Evolutionary conservation across 2,113 vertebrate species (phyloP), one percentile per base, ranked within the genome.

Genomic region (Bolborhynchus lineola): DNA sequence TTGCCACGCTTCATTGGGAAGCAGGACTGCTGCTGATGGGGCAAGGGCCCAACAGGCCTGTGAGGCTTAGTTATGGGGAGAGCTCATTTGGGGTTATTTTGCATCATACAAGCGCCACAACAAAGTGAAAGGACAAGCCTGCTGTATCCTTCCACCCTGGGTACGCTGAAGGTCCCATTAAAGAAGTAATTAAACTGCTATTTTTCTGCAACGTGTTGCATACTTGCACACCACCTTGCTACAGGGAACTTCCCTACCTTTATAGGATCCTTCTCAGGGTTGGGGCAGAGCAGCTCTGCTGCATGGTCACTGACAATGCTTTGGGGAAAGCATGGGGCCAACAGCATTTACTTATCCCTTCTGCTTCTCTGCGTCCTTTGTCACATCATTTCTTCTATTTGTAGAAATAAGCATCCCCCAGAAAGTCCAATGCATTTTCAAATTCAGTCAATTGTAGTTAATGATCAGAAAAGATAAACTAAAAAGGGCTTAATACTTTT

Each of bases 281-380:
- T 41, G 20, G 24, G 28, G 28, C 46, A 67, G 41, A 81, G 18
- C 33, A 52, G 28, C 23, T 26, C 12, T 53, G 41, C 33, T 62
- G 23, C 3, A 1, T 0, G 1, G 47, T n/a, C 25, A 29, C 16
- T 7, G 37, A 15, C 55, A 15, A n/a, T 55, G 24, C 68, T 81
- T 67, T 5, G 4, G 47, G 23, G 16, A 77, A 26, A 75, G 26
- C 37, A 52, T 0, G 3, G 26, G 14, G 23, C 11, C 19, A 24
- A 41, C 1, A 1, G 15, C 21, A 23, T 46, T 70, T 11, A 4
- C 12, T 47, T 86, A 42, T 42, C 19, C 10, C n/a, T 74, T 82
- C 72, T 79, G n/a, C 10, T 64, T 79, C 49, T 69, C 55, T 59
- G 26, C 19, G 2, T 19, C 39, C 57, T 79, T 76, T 65, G 35